A percentile compares a stretch with the other conserved stretches of the same genome.
Conservation (phyloP, 2,113 vertebrate genomes). For the Paramisgurnus dabryanus region DNA sequence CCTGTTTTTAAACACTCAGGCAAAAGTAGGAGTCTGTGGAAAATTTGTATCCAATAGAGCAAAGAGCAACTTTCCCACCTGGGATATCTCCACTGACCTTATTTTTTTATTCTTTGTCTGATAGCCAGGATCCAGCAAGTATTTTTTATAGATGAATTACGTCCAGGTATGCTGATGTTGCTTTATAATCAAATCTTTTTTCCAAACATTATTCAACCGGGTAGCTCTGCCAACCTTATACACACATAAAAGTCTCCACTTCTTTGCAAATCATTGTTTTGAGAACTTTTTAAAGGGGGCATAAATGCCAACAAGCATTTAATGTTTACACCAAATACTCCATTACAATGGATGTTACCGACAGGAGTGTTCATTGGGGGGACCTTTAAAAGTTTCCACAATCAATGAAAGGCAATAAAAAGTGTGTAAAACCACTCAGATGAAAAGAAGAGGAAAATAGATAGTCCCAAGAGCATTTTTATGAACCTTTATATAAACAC, state of each 20-base stretch:
- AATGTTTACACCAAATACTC: neutral
- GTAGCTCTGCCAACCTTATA: neutral
- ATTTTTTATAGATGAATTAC: conserved; percentile 3
- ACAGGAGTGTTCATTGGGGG: conserved; percentile 23
- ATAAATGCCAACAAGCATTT: neutral
- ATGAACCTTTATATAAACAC: conserved; percentile 34
- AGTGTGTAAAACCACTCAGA: neutral
- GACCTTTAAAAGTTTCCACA: conserved; percentile 50
- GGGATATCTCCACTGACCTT: conserved; percentile 7
- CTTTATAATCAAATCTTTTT: neutral
- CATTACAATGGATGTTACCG: conserved; percentile 32
- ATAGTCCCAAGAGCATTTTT: conserved; percentile 40
- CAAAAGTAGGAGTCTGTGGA: conserved; percentile 21
- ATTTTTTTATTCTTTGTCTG: conserved; percentile 6
- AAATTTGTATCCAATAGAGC: conserved; percentile 27
- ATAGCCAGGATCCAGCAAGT: neutral
- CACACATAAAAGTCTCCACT: neutral
- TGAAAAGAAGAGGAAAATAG: conserved; percentile 26
- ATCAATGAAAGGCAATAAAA: conserved; percentile 43
- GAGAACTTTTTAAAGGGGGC: neutral
- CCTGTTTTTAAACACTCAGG: conserved; percentile 41
- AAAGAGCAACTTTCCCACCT: conserved; percentile 48
- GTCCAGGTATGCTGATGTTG: neutral
- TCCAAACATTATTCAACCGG: neutral
- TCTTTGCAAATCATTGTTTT: neutral